phyloP scores from a whole-genome alignment of 2,113 vertebrate genomes.

The Patagioenas fasciata region DNA sequence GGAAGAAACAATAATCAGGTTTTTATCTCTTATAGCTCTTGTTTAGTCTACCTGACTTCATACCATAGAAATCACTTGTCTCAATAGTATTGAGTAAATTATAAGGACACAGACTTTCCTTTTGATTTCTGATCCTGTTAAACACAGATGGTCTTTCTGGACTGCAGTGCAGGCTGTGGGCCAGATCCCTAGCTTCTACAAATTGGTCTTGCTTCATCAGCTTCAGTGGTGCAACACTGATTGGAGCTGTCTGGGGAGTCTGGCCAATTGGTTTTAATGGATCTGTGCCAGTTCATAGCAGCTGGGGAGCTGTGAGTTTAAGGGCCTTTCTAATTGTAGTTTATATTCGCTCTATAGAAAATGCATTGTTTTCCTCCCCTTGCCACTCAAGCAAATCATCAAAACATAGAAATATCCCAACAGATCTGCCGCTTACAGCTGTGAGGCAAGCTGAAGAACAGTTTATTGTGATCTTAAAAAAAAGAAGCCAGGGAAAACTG shows the following conservation, averaged over 20 bases:
- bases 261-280: not conserved
- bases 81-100: not conserved
- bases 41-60: constrained; percentile 39
- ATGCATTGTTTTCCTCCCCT: not conserved
- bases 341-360: not conserved
- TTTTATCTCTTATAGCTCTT: not conserved
- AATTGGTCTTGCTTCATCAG: not conserved
- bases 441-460: not conserved
- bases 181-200: not conserved
- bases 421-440: not conserved
- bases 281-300: not conserved
- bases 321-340: not conserved
- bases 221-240: not conserved
- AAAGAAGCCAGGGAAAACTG: not conserved
- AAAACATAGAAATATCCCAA: not conserved
- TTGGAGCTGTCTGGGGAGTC: not conserved
- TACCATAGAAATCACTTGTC: not conserved
- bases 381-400: not conserved
- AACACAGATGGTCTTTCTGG: constrained; percentile 3
- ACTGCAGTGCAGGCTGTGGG: not conserved
- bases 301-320: not conserved
- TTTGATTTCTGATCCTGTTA: not conserved
- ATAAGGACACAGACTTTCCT: not conserved
- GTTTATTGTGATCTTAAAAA: not conserved
- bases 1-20: not conserved